phyloP scores from a whole-genome alignment of 1,140 invertebrate species.

The Amphibalanus amphitrite region DNA sequence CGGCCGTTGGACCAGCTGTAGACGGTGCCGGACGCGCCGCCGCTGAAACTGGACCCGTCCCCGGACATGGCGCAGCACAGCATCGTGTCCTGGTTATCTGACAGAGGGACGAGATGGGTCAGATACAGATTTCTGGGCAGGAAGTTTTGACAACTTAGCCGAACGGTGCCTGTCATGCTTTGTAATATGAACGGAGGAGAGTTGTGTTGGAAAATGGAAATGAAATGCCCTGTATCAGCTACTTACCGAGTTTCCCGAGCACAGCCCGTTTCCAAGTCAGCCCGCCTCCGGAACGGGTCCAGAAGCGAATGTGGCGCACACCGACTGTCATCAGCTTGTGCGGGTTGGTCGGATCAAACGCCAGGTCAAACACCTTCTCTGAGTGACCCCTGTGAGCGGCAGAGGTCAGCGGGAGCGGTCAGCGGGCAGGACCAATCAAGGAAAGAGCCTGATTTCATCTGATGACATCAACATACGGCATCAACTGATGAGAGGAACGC shows the following conservation, averaged over 20 bases:
- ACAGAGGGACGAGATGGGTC: too few species aligned
- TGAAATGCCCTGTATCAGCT: too few species aligned
- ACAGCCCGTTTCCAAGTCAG: slow-evolving; percentile 15
- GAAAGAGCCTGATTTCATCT: too few species aligned
- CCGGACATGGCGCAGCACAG: slow-evolving; percentile 10
- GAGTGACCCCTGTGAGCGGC: slow-evolving; percentile 11
- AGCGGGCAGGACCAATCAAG: too few species aligned
- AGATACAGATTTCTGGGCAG: too few species aligned
- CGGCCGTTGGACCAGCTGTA: slow-evolving; percentile 10
- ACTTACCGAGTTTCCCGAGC: slow-evolving; percentile 9
- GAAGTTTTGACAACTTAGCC: too few species aligned
- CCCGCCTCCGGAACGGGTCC: slow-evolving; percentile 15
- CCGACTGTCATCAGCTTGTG: slow-evolving; percentile 14
- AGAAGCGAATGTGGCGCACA: slow-evolving; percentile 14
- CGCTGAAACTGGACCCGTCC: slow-evolving; percentile 13
- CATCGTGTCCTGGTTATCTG: slow-evolving; percentile 14
- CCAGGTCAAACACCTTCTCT: slow-evolving; percentile 16
- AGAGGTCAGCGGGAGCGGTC: too few species aligned
- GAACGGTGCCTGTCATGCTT: too few species aligned
- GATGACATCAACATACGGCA: too few species aligned
- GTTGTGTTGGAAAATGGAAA: too few species aligned
- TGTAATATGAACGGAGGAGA: too few species aligned
- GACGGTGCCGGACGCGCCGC: slow-evolving; percentile 14
- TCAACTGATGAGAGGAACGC: too few species aligned
- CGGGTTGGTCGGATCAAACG: slow-evolving; percentile 13